These are phyloP conservation scores for Polypterus bichir DNA, from an alignment of 2,113 vertebrate species.

Conservation along the genomic window DNA sequence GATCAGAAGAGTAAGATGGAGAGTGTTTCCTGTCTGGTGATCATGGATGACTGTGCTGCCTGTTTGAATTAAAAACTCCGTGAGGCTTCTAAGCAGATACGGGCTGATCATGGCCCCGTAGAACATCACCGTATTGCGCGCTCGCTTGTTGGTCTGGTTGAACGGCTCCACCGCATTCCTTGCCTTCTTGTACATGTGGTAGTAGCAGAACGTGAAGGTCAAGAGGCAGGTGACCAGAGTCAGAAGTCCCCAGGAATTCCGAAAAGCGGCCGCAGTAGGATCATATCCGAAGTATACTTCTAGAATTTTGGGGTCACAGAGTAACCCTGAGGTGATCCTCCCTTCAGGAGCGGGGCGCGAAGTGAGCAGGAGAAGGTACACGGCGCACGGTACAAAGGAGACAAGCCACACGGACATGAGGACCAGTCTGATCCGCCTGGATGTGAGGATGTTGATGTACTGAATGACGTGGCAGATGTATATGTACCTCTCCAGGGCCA, in stretches of 20 bases:
- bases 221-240: slow-evolving; percentile 26
- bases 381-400: slow-evolving; percentile 8
- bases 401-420: slow-evolving; percentile 26
- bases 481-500: slow-evolving; percentile 42
- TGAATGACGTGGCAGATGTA: slow-evolving; percentile 38
- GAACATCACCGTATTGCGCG: slow-evolving; percentile 35
- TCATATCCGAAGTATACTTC: slow-evolving; percentile 36
- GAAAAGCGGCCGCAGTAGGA: slow-evolving; percentile 17
- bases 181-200: slow-evolving; percentile 35
- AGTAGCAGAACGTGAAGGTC: slow-evolving; percentile 24
- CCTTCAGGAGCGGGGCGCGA: not conserved
- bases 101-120: slow-evolving; percentile 40
- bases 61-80: slow-evolving; percentile 33
- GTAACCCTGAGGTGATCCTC: slow-evolving; percentile 16
- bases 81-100: slow-evolving; percentile 24
- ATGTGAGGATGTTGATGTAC: slow-evolving; percentile 30
- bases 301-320: slow-evolving; percentile 37
- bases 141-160: slow-evolving; percentile 25
- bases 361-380: slow-evolving; percentile 21
- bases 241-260: slow-evolving; percentile 13
- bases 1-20: too few relatives aligned
- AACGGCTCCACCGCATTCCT: slow-evolving; percentile 32
- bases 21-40: too few relatives aligned
- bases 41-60: too few relatives aligned
- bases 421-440: slow-evolving; percentile 16